Evolutionary conservation across 2,113 vertebrate species (phyloP), one percentile per base, ranked within the genome.

Genomic region (Cathartes aura): DNA sequence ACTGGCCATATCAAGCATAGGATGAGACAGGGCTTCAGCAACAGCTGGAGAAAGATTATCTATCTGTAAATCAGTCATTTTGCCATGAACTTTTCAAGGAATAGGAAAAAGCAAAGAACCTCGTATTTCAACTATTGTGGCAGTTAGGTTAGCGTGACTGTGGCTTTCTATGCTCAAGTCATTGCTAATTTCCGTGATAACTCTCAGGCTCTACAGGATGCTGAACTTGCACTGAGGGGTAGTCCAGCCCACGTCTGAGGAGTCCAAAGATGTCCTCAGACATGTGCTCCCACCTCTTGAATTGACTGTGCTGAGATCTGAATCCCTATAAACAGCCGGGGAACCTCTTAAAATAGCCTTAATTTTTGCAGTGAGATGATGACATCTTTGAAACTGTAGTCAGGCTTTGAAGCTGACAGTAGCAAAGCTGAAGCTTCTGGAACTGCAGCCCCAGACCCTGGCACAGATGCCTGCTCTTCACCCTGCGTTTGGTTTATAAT

Each of bases 341-440:
- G 29, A 84, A 50, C 81, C 73, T 96, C 95, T 82, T 96, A 95
- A 97, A 96, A 95, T 90, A 96, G 66, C 47, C 48, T 76, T 29
- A 53, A 75, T 93, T 94, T 91, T 93, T 93, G 58, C 42, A 96
- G 82, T 53, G 81, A 86, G 90, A 82, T 88, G 97, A 97, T 97
- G 95, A 97, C 90, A 94, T 96, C 82, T 94, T 90, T 93, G 90
- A 97, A 97, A 96, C 62, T 73, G 19, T 48, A 96, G 82, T 97
- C 74, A 90, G 53, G 34, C 91, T 97, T 96, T 95, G 89, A 95
- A 97, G 87, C 71, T 81, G 94, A 90, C 94, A 97, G 87, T 95
- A 95, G 94, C 95, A 80, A 88, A 93, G 64, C 59, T 95, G 89
- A 91, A 95, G 78, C 89, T 87, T 97, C 94, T 95, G 89, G 74